Evolutionary conservation across 2,113 vertebrate genomes (phyloP), one percentile per base, ranked within the genome.

Genomic region (Lipophrys pholis): DNA sequence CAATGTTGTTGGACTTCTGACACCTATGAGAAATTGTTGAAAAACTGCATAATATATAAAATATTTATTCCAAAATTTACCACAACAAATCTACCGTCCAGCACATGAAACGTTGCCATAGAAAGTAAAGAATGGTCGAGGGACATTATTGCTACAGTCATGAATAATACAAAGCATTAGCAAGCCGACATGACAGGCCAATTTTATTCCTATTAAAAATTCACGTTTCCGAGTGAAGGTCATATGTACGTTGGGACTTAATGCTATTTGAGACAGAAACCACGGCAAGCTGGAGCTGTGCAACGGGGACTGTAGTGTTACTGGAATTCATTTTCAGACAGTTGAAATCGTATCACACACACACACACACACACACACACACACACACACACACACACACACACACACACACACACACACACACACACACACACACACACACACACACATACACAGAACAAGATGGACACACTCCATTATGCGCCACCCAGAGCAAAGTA

Each of bases 191-290:
- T 0, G 81, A 77, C 78, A 72, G 80, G 62, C 21, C 78, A 83
- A 76, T 89, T 83, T 85, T 67, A 74, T 76, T 83, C 52, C 49
- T 57, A 82, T 84, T 86, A 85, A 83, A 83, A 73, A 88, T 82
- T 76, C 21, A 78, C 69, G 58, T 81, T 77, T 85, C 58, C 51
- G 38, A 41, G 39, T 55, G 69, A 73, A 69, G 63, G 72, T 76
- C 80, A 72, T 81, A 43, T 81, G 73, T 69, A 63, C 12, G 58
- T 86, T 57, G 38, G 64, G 55, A 71, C 43, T 0, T 69, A 77
- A 63, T 58, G 21, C 50, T 52, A 9, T 69, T 75, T 65, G 57
- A 68, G 52, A 78, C 16, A 42, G 62, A 62, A 46, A 59, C 51
- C 10, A 46, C 35, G 53, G 59, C 17, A 12, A 8, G 46, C 38